Evolutionary conservation across 2,113 vertebrate species (phyloP).

Genomic region (Limanda limanda): DNA sequence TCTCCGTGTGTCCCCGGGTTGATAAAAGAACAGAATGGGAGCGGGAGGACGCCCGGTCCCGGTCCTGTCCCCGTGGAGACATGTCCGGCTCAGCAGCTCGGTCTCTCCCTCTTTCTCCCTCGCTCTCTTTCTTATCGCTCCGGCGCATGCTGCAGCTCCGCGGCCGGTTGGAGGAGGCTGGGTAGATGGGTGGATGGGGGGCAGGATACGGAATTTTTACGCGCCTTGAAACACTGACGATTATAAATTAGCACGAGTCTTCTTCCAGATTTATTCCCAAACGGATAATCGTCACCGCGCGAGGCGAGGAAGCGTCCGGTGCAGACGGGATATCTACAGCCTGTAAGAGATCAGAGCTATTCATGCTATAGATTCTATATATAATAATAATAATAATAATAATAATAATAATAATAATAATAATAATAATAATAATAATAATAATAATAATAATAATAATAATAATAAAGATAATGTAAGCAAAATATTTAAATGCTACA

Average conservation of each 20-base stretch:
- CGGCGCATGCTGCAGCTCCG: conserved; percentile 32
- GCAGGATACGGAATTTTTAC: conserved; percentile 51
- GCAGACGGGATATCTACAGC: conserved; percentile 30
- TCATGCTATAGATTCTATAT: not conserved
- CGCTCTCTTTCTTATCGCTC: conserved; percentile 56
- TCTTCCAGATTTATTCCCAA: conserved; percentile 78
- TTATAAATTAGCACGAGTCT: conserved; percentile 73
- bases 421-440: conserved; percentile 24
- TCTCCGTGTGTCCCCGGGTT: conserved; percentile 31
- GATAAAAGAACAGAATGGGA: conserved; percentile 33
- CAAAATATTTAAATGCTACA: conserved; percentile 41
- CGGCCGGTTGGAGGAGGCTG: not conserved
- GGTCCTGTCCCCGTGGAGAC: conserved; percentile 34
- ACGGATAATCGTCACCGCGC: conserved; percentile 66
- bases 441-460: conserved; percentile 28
- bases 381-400: not conserved
- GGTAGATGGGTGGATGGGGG: not conserved
- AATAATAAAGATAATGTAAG: conserved; percentile 19
- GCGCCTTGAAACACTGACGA: conserved; percentile 64
- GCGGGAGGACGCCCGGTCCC: not conserved
- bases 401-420: not conserved
- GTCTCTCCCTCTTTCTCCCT: conserved; percentile 12
- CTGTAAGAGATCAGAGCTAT: conserved; percentile 4
- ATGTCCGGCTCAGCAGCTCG: conserved; percentile 54
- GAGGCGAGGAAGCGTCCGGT: conserved; percentile 56